These are phyloP conservation scores for Spinus pinus DNA, from an alignment of 2,797 vertebrate species.

Conservation along the genomic window DNA sequence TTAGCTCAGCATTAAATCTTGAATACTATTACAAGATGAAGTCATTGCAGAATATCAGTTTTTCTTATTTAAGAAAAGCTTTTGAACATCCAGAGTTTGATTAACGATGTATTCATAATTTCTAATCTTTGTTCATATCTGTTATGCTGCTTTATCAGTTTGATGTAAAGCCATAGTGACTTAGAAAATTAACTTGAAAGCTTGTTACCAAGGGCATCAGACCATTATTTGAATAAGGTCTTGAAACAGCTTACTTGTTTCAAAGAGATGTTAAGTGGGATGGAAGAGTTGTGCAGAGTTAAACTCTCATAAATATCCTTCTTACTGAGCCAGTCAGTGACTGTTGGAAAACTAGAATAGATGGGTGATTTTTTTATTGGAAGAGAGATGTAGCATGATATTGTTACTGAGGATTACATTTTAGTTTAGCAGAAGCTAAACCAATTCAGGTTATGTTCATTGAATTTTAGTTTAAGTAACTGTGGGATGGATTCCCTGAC, in stretches of 20 bases:
- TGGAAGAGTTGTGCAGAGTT: not conserved
- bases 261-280: not conserved
- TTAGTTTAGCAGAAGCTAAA: not conserved
- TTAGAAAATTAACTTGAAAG: not conserved
- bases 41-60: fast-evolving
- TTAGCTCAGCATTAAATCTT: not conserved
- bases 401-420: not conserved
- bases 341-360: not conserved
- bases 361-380: not conserved
- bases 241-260: not conserved
- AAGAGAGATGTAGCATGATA: not conserved
- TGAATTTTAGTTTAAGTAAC: not conserved
- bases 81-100: not conserved
- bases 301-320: not conserved
- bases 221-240: not conserved
- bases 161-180: not conserved
- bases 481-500: not conserved
- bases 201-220: not conserved
- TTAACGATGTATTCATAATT: not conserved
- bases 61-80: not conserved
- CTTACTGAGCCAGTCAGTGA: not conserved
- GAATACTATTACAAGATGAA: not conserved
- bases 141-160: not conserved
- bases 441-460: not conserved
- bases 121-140: not conserved